A percentile compares a stretch with the other conserved stretches of the same genome.
These are phyloP conservation scores for Phalacrocorax brasilianus DNA, from an alignment of 2,113 vertebrate genomes.

Conservation along the genomic window DNA sequence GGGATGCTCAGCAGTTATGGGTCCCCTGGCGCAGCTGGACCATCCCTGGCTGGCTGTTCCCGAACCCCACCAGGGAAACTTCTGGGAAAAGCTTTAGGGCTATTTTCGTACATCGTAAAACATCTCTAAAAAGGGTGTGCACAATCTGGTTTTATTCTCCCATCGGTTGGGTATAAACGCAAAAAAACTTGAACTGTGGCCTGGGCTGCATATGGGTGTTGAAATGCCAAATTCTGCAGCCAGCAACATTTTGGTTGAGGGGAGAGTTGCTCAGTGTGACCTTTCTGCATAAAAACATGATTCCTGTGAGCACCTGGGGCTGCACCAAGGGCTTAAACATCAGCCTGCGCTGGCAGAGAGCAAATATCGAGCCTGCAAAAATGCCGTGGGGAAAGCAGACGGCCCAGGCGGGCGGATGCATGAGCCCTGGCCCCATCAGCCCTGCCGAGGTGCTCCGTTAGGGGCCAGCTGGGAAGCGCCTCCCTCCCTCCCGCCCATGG, in stretches of 20 bases:
- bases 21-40: neutral
- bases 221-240: neutral
- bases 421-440: accelerated
- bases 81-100: neutral
- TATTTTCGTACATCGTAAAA: neutral
- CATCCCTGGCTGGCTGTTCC: neutral
- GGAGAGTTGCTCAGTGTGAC: neutral
- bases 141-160: neutral
- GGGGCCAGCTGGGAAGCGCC: neutral
- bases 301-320: neutral
- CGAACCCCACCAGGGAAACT: neutral
- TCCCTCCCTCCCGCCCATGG: accelerated
- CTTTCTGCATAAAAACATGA: neutral
- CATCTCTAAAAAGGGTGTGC: neutral
- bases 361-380: neutral
- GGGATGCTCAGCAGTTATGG: neutral
- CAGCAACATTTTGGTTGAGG: neutral
- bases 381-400: accelerated
- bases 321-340: neutral
- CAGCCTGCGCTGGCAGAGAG: neutral
- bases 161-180: neutral
- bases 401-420: accelerated
- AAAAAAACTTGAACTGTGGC: neutral
- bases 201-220: neutral
- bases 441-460: neutral